Base-by-base conservation (phyloP, 2,888 invertebrate genomes). In the Euclidia mi region DNA sequence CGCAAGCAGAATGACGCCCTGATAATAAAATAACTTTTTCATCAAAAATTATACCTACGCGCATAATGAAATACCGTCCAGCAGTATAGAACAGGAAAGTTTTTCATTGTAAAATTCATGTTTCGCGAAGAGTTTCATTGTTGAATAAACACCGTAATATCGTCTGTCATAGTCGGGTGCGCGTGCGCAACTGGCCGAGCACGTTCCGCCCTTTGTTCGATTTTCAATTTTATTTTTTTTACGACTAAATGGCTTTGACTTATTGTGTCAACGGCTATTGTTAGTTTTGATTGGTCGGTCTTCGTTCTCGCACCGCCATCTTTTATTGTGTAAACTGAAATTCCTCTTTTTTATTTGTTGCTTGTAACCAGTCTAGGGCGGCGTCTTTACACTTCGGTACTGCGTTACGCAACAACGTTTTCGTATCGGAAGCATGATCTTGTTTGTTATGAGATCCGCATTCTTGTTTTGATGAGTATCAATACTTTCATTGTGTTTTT, bases 151-250 rank as follows among this genome's bases (percentile, higher is more conserved):
- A 75, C 78, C 74, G 75, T 76, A 71, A 75, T 73, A 78, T 71
- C 65, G 68, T 38, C 52, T 66, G 79, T 78, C 68, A 79, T 76
- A 79, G 71, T 47, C 56, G 65, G 65, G 56, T 71, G 81, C 85
- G 81, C 85, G 81, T 79, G 82, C 81, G 79, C 83, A 71, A 73
- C 76, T 68, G 77, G 75, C 79, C 63, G 41, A 77, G 83, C 91
- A 90, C 90, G 91, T 87, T 85, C 84, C 80, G 82, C 86, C 87
- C 87, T 90, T 90, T 90, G 84, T 88, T 81, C 74, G 67, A 72
- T 59, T 70, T 76, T 77, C 63, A 65, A 67, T 53, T 77, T 81
- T 81, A 79, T 82, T 83, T 82, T 82, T 79, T 83, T 81, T 7
- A 67, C 49, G 31, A 62, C 70, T 81, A 79, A 82, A 85, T 70